Evolutionary conservation across 2,113 vertebrate species (phyloP).

Genomic region (Petrocephalus zakoni): DNA sequence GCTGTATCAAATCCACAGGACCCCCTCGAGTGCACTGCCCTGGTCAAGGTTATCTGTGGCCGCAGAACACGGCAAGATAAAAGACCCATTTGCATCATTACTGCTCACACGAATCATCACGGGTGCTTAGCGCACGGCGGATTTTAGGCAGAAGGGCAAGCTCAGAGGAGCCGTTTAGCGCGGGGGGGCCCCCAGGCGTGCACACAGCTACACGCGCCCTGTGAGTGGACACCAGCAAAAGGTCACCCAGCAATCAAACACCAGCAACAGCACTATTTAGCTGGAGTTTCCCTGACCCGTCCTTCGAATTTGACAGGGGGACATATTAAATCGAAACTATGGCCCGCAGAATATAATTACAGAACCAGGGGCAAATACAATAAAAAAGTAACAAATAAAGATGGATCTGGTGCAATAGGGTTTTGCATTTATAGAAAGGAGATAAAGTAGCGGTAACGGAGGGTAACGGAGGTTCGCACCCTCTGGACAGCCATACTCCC

Average conservation of each 20-base stretch:
- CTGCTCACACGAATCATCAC: background rate
- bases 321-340: conserved; percentile 9
- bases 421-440: background rate
- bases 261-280: background rate
- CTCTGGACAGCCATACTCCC: background rate
- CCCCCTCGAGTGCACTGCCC: background rate
- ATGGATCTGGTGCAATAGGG: background rate
- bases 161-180: background rate
- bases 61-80: background rate
- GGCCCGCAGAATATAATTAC: background rate
- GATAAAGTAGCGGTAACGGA: background rate
- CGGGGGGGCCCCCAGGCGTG: background rate
- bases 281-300: background rate
- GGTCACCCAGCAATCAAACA: conserved; percentile 8
- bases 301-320: background rate
- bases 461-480: background rate
- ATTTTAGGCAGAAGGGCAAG: background rate
- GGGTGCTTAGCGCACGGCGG: background rate
- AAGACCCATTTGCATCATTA: conserved; percentile 10
- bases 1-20: background rate
- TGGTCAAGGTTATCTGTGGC: conserved; percentile 19
- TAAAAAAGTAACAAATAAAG: background rate
- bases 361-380: background rate
- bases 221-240: background rate
- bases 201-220: background rate